These are phyloP conservation scores for Sylvia borin DNA, from an alignment of 2,797 vertebrate genomes.

Conservation along the genomic window DNA sequence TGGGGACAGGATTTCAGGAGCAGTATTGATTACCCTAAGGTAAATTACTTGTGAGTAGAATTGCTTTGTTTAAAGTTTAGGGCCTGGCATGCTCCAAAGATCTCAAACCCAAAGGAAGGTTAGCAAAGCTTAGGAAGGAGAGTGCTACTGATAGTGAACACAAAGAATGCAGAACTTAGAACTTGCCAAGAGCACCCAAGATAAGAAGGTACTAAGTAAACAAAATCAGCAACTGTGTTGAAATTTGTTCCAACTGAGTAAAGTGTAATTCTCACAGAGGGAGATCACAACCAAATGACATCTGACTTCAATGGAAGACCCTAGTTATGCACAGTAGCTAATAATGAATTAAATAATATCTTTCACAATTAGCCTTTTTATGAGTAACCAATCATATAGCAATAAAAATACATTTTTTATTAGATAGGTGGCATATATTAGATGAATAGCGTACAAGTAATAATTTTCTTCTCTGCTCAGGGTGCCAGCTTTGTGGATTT, in stretches of 20 bases:
- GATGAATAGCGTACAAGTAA: not conserved
- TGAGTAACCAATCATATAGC: not conserved
- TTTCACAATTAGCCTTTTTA: not conserved
- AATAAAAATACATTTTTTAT: not conserved
- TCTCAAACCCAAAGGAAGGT: not conserved
- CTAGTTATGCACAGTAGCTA: not conserved
- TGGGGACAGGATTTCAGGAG: not conserved
- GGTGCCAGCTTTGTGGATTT: not conserved
- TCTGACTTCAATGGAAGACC: not conserved
- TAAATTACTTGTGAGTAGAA: not conserved
- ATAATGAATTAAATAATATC: not conserved
- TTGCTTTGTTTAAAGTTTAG: not conserved
- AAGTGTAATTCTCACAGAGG: no score
- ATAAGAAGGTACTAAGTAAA: not conserved
- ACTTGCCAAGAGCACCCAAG: not conserved
- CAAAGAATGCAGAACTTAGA: not conserved
- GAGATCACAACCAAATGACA: not conserved
- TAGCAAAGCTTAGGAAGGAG: not conserved
- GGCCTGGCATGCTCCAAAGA: not conserved
- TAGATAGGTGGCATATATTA: not conserved
- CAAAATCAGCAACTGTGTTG: not conserved
- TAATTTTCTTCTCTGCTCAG: not conserved
- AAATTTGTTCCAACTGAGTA: not conserved
- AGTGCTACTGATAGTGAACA: not conserved
- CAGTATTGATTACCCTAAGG: not conserved